Evolutionary conservation across 2,113 vertebrate genomes (phyloP), one percentile per base, ranked within the genome.

Genomic region (Cinclus cinclus): DNA sequence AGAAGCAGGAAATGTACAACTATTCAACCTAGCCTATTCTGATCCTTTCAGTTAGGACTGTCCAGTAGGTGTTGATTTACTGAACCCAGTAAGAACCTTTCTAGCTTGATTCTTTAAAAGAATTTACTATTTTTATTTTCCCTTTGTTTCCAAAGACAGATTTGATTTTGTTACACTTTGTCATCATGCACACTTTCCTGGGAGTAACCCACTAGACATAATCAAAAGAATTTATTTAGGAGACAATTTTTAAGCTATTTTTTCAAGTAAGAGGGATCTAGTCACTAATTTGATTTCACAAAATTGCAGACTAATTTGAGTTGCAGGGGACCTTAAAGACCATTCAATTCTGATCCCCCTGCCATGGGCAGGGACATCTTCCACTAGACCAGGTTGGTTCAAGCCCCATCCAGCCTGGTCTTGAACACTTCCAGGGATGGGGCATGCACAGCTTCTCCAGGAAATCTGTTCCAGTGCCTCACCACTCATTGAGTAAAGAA

Each of bases 11-110:
- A 28, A 73, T 18, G 18, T 28, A 25, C 21, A 56, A 44, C 25
- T 69, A 35, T n/a, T 83, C 46, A 64, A 28, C 0, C 0, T 0
- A 90, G 23, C 6, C 13, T 46, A 30, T 63, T 86, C 30, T 37
- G 25, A 90, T 16, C 31, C 39, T 67, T 86, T 88, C 39, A 50
- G 1, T 83, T 47, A 74, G 8, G 52, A 30, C n/a, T 42, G 39
- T 25, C 55, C 55, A 62, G 35, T 23, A 71, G 37, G 15, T 76
- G 33, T 6, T 78, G 60, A 31, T 85, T 88, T 67, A 92, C 22
- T 19, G 7, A 53, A 59, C 4, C 69, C 5, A 67, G 3, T 22
- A 74, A 83, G 77, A 65, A 25, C 25, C 46, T 13, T 27, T 68
- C 55, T 28, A 70, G 12, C 18, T 68, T 67, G 76, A 52, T 74